Evolutionary conservation across 2,888 invertebrate species (phyloP).

Genomic region (Acronicta leporina): DNA sequence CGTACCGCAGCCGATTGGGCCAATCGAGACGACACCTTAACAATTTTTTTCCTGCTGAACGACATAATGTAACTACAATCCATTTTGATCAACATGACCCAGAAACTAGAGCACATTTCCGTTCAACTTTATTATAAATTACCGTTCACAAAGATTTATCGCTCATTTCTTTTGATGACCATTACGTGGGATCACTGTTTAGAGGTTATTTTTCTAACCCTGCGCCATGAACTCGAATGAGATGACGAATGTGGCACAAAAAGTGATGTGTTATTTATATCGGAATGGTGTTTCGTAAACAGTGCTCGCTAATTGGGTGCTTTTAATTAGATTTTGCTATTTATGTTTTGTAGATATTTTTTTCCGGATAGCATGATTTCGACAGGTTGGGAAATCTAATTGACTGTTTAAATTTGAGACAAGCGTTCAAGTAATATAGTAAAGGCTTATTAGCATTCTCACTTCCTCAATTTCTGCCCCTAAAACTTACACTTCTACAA

Average conservation of each 20-base stretch:
- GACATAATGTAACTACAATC: slow-evolving; percentile 10
- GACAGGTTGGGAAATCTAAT: background rate
- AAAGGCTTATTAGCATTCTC: too few relatives aligned
- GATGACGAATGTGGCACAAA: slow-evolving; percentile 64
- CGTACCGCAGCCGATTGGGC: too few relatives aligned
- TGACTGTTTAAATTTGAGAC: background rate
- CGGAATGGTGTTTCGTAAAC: slow-evolving; percentile 49
- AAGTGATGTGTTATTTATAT: slow-evolving; percentile 49
- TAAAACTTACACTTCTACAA: too few relatives aligned
- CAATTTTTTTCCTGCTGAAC: too few relatives aligned
- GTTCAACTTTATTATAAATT: slow-evolving; percentile 38
- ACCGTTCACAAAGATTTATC: slow-evolving; percentile 47
- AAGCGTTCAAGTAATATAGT: background rate
- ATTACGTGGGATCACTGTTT: slow-evolving; percentile 49
- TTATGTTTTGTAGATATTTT: slow-evolving; percentile 10
- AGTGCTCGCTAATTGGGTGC: slow-evolving; percentile 17
- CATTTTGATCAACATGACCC: slow-evolving; percentile 33
- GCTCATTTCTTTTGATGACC: slow-evolving; percentile 59
- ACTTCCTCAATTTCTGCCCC: too few relatives aligned
- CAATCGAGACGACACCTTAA: too few relatives aligned
- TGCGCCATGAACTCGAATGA: slow-evolving; percentile 80
- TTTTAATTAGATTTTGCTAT: slow-evolving; percentile 23
- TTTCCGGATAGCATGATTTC: background rate
- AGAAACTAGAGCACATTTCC: slow-evolving; percentile 37
- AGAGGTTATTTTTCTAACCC: slow-evolving; percentile 70